Evolutionary conservation across 2,113 vertebrate species (phyloP).

Genomic region (Chaenocephalus aceratus): DNA sequence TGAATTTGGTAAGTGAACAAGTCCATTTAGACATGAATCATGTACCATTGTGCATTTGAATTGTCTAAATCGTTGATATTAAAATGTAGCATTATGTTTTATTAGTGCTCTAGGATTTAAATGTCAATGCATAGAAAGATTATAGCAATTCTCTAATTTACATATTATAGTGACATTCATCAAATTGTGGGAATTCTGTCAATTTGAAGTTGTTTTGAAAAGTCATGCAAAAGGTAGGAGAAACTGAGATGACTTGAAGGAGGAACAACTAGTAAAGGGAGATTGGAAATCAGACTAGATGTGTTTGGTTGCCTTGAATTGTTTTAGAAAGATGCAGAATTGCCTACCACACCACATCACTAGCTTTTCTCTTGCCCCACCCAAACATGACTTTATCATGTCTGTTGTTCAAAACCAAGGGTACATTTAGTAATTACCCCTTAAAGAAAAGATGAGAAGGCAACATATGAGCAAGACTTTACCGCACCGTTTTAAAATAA

Average conservation of each 20-base stretch:
- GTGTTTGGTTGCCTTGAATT: no score
- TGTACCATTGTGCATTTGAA: background rate
- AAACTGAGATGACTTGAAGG: background rate
- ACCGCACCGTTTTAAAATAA: no score
- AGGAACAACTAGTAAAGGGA: no score
- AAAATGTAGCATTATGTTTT: background rate
- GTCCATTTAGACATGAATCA: no score
- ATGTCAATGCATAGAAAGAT: background rate
- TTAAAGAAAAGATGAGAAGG: background rate
- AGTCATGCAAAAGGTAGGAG: background rate
- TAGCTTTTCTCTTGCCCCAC: background rate
- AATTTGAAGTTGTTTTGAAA: background rate
- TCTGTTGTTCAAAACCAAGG: background rate
- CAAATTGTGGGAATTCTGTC: no score
- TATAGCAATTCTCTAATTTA: background rate
- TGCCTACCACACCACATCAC: background rate
- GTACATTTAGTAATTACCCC: background rate
- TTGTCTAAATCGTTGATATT: background rate
- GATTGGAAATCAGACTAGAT: no score
- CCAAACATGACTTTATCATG: background rate
- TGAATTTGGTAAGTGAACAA: constrained; percentile 5
- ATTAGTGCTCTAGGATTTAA: background rate
- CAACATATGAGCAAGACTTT: no score
- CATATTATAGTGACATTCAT: background rate
- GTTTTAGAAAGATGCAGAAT: background rate